Base-by-base conservation (phyloP, 2,797 vertebrate species). In the Leuciscus waleckii region DNA sequence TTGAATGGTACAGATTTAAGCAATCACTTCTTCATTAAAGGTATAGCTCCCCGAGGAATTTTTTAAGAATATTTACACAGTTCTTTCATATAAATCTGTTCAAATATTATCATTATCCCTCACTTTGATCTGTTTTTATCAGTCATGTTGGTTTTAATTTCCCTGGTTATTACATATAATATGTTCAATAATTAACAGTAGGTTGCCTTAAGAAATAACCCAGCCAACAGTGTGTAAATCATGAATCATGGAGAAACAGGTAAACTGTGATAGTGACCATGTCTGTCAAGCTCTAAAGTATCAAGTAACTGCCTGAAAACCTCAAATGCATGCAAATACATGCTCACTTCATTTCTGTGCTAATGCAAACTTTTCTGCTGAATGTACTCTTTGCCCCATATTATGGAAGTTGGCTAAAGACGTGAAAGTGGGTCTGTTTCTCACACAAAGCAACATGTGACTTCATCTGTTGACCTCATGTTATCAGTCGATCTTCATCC, bases 51-150 rank as follows among this genome's bases (percentile, higher is more conserved):
- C 21, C 4, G 14, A 16, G 29, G 74, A 23, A 4, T 29, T 29
- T 65, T 49, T 67, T 41, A 35, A 37, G 10, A 67, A 67, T 51
- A 29, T 49, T 23, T 32, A 65, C 17, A 51, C 86, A 75, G 75
- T 85, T 92, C 90, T 93, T 90, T 90, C 84, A 90, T 88, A 69
- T 77, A 89, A 89, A 92, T 92, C 87, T 86, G 67, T 94, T 92
- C 11, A 77, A 19, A 49, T 17, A 14, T 8, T 2, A 7, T 19
- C 58, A 21, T 43, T 65, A 41, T 43, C 14, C 16, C 23, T 41
- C 14, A 29, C 9, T 49, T 7, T 46, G 65, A 4, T 19, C 7
- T 21, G n/a, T 46, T 73, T 46, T 43, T 19, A 73, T 19, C n/a
- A 5, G 41, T 29, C 26, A 2, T 32, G 26, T 32, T 74, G 16